phyloP scores from a whole-genome alignment of 2,888 invertebrate species.

The Polymixis lichenea region DNA sequence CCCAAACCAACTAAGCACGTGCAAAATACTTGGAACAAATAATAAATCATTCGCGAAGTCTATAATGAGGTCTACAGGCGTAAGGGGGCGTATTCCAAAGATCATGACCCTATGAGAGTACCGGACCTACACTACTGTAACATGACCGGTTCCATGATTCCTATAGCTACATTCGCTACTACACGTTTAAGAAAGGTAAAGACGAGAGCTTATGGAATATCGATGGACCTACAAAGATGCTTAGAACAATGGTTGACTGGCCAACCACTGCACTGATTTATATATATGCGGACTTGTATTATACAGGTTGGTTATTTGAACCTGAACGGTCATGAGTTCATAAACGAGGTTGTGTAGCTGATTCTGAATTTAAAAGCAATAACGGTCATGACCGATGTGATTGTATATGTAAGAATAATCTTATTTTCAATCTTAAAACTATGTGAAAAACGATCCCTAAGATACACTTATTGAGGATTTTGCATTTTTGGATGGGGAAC shows the following conservation, averaged over 20 bases:
- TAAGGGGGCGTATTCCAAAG: conserved; percentile 57
- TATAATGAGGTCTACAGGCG: conserved; percentile 64
- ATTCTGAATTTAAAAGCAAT: conserved; percentile 26
- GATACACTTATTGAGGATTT: background rate
- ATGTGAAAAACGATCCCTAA: too few relatives aligned
- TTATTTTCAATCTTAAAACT: background rate
- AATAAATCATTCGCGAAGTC: conserved; percentile 53
- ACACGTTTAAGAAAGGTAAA: conserved; percentile 42
- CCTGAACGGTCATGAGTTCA: conserved; percentile 22
- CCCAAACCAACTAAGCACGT: conserved; percentile 23
- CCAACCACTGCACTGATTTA: conserved; percentile 39
- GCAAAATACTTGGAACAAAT: conserved; percentile 52
- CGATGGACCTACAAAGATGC: conserved; percentile 40
- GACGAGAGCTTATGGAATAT: conserved; percentile 40
- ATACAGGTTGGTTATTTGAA: conserved; percentile 34
- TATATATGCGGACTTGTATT: conserved; percentile 30
- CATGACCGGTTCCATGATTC: conserved; percentile 56
- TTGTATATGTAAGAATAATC: background rate
- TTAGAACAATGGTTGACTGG: conserved; percentile 49
- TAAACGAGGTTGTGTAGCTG: background rate
- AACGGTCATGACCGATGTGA: background rate
- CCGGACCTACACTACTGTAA: conserved; percentile 54
- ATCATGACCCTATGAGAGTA: conserved; percentile 58
- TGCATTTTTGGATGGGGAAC: too few relatives aligned
- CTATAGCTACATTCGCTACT: conserved; percentile 57